phyloP scores from a whole-genome alignment of 2,113 vertebrate species.

The Tiliqua scincoides region DNA sequence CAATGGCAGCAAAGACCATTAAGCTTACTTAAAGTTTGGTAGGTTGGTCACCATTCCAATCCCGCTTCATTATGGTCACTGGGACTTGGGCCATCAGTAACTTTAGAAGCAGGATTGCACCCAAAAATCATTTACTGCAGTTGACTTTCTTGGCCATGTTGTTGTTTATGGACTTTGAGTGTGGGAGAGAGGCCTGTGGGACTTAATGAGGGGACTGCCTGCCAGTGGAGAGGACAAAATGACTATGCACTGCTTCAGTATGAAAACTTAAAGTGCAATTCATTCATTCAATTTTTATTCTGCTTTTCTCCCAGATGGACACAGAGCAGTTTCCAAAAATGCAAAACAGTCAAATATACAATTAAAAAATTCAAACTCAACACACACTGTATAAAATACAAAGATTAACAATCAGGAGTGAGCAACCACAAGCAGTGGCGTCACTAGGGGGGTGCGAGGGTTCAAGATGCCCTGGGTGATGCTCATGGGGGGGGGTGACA shows the following conservation, averaged over 20 bases:
- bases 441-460: too few species aligned
- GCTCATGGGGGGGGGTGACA: too few species aligned
- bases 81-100: background rate
- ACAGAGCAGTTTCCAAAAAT: too few species aligned
- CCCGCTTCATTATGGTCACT: background rate
- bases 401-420: too few species aligned
- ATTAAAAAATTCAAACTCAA: too few species aligned
- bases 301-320: too few species aligned
- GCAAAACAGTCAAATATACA: too few species aligned
- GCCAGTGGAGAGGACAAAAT: slow-evolving; percentile 25
- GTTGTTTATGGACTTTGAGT: slow-evolving; percentile 4
- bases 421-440: too few species aligned
- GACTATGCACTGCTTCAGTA: background rate
- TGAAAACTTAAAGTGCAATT: background rate
- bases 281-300: too few species aligned
- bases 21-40: slow-evolving; percentile 78
- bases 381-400: too few species aligned
- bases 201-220: slow-evolving; percentile 36
- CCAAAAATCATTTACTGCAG: slow-evolving; percentile 70
- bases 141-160: slow-evolving; percentile 61
- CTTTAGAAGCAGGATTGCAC: background rate
- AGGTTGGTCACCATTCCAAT: slow-evolving; percentile 57
- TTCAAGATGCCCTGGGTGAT: too few species aligned
- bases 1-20: slow-evolving; percentile 71
- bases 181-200: slow-evolving; percentile 21